phyloP scores from a whole-genome alignment of 2,113 vertebrate genomes.

The Scophthalmus maximus region DNA sequence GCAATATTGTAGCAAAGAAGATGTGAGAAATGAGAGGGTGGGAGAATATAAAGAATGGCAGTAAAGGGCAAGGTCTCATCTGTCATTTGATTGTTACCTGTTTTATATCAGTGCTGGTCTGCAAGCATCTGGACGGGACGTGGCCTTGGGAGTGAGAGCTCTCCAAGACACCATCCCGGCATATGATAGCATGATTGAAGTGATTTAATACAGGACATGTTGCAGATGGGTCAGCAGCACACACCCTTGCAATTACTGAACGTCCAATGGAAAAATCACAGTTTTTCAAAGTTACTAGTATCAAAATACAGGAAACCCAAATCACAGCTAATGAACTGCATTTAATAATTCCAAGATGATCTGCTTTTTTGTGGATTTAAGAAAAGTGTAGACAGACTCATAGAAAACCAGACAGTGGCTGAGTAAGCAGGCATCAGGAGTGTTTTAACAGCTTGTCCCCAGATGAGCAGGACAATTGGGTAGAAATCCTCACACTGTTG shows the following conservation, averaged over 20 bases:
- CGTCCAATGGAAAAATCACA: slow-evolving; percentile 7
- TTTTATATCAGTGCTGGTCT: slow-evolving; percentile 42
- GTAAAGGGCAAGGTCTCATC: slow-evolving; percentile 33
- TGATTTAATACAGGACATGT: slow-evolving; percentile 56
- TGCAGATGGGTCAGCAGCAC: slow-evolving; percentile 40
- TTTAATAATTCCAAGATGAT: slow-evolving; percentile 31
- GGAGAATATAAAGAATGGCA: not conserved
- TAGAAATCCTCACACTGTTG: slow-evolving; percentile 20
- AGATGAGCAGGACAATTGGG: slow-evolving; percentile 43
- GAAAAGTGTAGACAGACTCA: not conserved
- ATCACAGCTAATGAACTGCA: slow-evolving; percentile 4
- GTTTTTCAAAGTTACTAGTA: slow-evolving; percentile 1
- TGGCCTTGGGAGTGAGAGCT: slow-evolving; percentile 44
- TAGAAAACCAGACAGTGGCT: slow-evolving; percentile 3
- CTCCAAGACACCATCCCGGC: slow-evolving; percentile 41
- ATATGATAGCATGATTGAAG: slow-evolving; percentile 49
- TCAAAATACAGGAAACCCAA: slow-evolving; percentile 38
- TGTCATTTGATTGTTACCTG: slow-evolving; percentile 45
- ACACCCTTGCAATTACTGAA: slow-evolving; percentile 37
- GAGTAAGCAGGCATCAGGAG: not conserved
- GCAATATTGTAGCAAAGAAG: not conserved
- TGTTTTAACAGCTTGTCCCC: slow-evolving; percentile 51
- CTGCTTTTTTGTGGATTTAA: slow-evolving; percentile 2
- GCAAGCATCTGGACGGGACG: slow-evolving; percentile 59
- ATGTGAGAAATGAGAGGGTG: not conserved